phyloP scores from a whole-genome alignment of 2,113 vertebrate genomes.

The Phoxinus phoxinus region DNA sequence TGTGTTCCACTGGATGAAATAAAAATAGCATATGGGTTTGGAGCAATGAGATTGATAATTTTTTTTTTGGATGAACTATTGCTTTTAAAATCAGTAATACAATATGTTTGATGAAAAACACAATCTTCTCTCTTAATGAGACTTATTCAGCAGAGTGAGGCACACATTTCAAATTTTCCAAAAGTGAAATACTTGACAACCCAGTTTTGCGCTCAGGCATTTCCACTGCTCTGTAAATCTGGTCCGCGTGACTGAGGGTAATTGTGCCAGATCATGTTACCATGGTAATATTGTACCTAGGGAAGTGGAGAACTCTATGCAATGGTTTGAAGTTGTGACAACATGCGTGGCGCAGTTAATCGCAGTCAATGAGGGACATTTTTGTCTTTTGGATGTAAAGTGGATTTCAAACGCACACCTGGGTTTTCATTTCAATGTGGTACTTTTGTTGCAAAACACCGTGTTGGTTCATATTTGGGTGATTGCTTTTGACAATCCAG shows the following conservation, averaged over 20 bases:
- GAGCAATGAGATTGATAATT: neutral
- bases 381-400: constrained; percentile 20
- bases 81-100: constrained; percentile 11
- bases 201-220: constrained; percentile 5
- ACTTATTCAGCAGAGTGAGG: neutral
- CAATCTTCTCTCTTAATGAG: constrained; percentile 13
- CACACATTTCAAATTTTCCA: neutral
- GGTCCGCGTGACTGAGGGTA: constrained; percentile 2
- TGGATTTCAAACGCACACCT: constrained; percentile 25
- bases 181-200: constrained; percentile 9
- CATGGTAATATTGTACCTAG: constrained; percentile 46
- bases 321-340: constrained; percentile 34
- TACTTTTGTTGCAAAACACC: neutral
- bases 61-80: neutral
- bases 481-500: neutral
- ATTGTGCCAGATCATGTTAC: constrained; percentile 51
- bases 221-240: constrained; percentile 17
- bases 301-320: constrained; percentile 17
- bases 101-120: constrained; percentile 31
- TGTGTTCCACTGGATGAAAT: neutral
- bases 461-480: neutral
- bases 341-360: constrained; percentile 27
- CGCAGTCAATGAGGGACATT: constrained; percentile 3
- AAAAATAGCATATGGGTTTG: neutral
- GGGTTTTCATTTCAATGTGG: neutral